Percentiles rank a stretch among this genome's conserved stretches.
These are phyloP conservation scores for Cheirogaleus major DNA, from an alignment of 2,797 vertebrate species.

Conservation along the genomic window DNA sequence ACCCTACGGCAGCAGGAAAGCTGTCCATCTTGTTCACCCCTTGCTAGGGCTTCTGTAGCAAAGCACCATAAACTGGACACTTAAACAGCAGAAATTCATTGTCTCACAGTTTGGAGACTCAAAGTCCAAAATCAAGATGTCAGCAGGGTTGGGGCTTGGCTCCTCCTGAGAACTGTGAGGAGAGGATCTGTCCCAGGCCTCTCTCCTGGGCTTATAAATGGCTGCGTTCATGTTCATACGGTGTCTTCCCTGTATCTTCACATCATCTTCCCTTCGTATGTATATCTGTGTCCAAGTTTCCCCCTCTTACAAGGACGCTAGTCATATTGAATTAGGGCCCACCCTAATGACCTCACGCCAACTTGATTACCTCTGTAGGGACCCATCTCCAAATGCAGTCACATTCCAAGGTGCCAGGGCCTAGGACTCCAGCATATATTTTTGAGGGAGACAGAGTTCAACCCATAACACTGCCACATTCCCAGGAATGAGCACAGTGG, in stretches of 20 bases:
- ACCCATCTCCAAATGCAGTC: neutral
- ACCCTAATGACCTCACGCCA: neutral
- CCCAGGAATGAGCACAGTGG: neutral
- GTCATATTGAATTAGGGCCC: neutral
- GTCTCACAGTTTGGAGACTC: neutral
- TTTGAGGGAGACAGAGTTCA: neutral
- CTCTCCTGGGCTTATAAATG: neutral
- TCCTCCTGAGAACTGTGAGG: neutral
- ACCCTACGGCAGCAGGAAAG: neutral
- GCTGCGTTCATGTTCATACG: neutral
- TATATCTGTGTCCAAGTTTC: neutral
- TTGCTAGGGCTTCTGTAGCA: neutral
- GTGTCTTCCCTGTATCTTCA: neutral
- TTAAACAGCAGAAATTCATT: neutral
- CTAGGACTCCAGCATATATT: neutral
- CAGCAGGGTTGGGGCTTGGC: neutral
- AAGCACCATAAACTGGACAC: neutral
- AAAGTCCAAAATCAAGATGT: neutral
- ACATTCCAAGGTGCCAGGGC: neutral
- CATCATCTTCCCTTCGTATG: neutral
- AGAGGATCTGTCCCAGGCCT: neutral
- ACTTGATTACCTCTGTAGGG: neutral
- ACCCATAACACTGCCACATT: no score
- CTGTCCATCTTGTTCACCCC: neutral
- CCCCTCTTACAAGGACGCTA: neutral